Evolutionary conservation across 2,113 vertebrate species (phyloP), one percentile per base, ranked within the genome.

Genomic region (Zeus faber): DNA sequence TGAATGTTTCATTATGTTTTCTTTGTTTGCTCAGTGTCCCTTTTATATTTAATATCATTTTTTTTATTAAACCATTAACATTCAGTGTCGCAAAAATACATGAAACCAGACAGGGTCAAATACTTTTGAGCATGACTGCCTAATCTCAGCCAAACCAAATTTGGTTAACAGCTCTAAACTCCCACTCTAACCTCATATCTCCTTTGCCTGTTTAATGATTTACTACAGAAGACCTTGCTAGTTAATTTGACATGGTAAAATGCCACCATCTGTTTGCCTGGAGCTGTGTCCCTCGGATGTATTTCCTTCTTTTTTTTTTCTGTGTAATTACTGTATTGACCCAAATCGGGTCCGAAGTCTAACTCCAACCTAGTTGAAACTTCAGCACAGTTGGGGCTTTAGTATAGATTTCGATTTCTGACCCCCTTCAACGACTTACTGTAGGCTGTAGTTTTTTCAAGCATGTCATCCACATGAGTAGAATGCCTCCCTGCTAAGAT

Each of bases 141-240:
- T 56, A 52, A 55, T 47, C 63, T 46, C 22, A 20, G 45, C 17
- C 27, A 47, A 23, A 39, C 44, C 49, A 65, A 63, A 40, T 65
- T 20, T 20, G 49, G 29, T 7, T 13, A 33, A 25, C 49, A 53
- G 48, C 37, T 54, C 51, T 50, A 46, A 57, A 52, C 52, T 21
- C 54, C 26, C 61, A 58, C 61, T 44, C 53, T 75, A 60, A 71
- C 11, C 58, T 76, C 62, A 62, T 51, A 37, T 61, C 63, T 73
- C 43, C 67, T 59, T 65, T 69, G 53, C 52, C 63, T 14, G 26
- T 80, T 76, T 85, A 91, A 88, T 90, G 53, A 90, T 91, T 88
- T 62, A 87, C 88, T 54, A 54, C 14, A 27, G 58, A 74, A 59
- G 81, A 78, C 85, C 85, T 85, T 82, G 75, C 41, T 23, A 14